These are phyloP conservation scores for Anarrhichthys ocellatus DNA, from an alignment of 2,113 vertebrate genomes.

Conservation along the genomic window DNA sequence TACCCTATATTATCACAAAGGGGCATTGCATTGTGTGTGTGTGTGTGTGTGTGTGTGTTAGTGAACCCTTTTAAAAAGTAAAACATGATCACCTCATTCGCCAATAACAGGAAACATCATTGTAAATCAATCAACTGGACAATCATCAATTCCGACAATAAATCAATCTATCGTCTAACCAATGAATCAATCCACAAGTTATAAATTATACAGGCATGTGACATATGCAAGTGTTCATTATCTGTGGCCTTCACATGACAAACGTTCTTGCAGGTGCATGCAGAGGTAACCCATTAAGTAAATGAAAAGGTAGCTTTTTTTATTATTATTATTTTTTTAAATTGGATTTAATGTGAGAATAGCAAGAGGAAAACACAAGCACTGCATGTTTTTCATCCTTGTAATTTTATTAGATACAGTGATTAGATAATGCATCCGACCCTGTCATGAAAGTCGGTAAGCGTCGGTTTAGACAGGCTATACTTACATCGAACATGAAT, in stretches of 20 bases:
- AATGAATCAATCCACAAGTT: slow-evolving; percentile 43
- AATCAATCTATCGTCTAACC: slow-evolving; percentile 19
- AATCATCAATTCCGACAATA: not conserved
- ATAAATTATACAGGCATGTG: not conserved
- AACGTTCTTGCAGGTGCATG: slow-evolving; percentile 31
- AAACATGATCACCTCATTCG: not conserved
- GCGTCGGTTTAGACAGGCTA: slow-evolving; percentile 56
- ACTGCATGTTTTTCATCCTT: slow-evolving; percentile 35
- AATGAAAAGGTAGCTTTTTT: slow-evolving; percentile 46
- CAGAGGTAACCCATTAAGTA: slow-evolving; percentile 14
- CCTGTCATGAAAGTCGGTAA: slow-evolving; percentile 48
- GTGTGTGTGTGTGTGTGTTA: not conserved
- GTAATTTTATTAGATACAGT: slow-evolving; percentile 61
- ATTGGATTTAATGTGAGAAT: slow-evolving; percentile 55
- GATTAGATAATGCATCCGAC: slow-evolving; percentile 56
- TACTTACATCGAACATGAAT: slow-evolving; percentile 63
- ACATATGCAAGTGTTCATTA: slow-evolving; percentile 15
- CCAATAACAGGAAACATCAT: not conserved
- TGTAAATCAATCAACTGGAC: slow-evolving; percentile 34
- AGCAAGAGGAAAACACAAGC: slow-evolving; percentile 42
- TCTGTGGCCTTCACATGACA: slow-evolving; percentile 5
- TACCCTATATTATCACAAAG: slow-evolving; percentile 24
- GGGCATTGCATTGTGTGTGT: slow-evolving; percentile 8
- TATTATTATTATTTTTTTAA: not conserved
- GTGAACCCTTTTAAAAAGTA: not conserved